Percentiles rank a stretch among this genome's conserved stretches.
Evolutionary conservation across 2,113 vertebrate species (phyloP).

Genomic region (Conger conger): DNA sequence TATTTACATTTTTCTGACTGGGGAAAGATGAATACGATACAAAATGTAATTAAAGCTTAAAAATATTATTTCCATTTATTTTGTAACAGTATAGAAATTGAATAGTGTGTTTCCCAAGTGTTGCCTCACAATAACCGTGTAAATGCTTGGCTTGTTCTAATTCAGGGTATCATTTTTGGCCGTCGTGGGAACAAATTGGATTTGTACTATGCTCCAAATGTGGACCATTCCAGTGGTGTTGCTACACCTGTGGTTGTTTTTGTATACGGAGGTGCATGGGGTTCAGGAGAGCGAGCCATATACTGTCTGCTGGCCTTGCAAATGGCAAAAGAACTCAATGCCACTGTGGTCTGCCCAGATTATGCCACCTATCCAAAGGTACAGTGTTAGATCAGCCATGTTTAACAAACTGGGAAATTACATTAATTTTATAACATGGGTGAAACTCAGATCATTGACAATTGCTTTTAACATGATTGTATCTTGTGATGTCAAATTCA

Average conservation of each 20-base stretch:
- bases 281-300: slow-evolving; percentile 65
- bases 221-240: slow-evolving; percentile 4
- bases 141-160: not conserved
- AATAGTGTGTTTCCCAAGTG: not conserved
- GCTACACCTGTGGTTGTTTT: slow-evolving; percentile 61
- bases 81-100: not conserved
- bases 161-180: slow-evolving; percentile 67
- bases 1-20: not conserved
- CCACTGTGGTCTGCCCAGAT: slow-evolving; percentile 70
- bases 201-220: slow-evolving; percentile 59
- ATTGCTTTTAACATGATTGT: too few relatives aligned
- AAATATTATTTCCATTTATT: too few relatives aligned
- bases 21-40: too few relatives aligned
- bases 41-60: too few relatives aligned
- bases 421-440: not conserved
- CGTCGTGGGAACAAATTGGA: slow-evolving; percentile 68
- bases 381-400: not conserved
- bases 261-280: slow-evolving; percentile 70
- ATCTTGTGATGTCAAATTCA: too few relatives aligned
- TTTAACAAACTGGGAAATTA: not conserved
- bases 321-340: slow-evolving; percentile 64
- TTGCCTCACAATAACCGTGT: not conserved
- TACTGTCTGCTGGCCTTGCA: slow-evolving; percentile 68
- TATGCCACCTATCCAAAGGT: slow-evolving; percentile 72
- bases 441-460: not conserved